Evolutionary conservation across 2,888 invertebrate species (phyloP).

Genomic region (Linhomoeus sp.): DNA sequence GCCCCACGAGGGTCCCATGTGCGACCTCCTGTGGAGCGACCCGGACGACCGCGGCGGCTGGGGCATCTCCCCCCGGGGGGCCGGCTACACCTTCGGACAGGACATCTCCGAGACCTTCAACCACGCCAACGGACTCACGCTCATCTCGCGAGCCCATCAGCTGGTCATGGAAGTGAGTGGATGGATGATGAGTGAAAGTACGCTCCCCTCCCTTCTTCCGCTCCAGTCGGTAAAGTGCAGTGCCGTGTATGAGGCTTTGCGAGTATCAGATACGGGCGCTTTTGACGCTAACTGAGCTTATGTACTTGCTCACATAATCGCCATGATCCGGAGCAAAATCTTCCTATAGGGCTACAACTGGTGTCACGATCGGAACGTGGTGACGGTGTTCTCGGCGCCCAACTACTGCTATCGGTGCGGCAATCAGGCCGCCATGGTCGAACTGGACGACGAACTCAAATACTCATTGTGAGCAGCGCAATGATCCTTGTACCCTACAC

Average conservation of each 20-base stretch:
- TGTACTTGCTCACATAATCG: too few species aligned
- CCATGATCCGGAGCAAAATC: too few species aligned
- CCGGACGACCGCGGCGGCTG: constrained; percentile 98
- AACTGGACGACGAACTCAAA: constrained; percentile 96
- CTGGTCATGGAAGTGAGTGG: constrained; percentile 80
- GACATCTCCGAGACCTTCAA: constrained; percentile 99
- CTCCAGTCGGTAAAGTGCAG: too few species aligned
- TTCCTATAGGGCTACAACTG: constrained; percentile 39
- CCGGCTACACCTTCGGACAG: constrained; percentile 97
- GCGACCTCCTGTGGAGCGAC: constrained; percentile 94
- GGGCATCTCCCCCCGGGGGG: constrained; percentile 96
- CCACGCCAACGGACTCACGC: constrained; percentile 89
- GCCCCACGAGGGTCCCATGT: constrained; percentile 68
- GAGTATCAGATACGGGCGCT: too few species aligned
- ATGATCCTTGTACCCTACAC: constrained; percentile 20
- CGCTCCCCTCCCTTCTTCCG: too few species aligned
- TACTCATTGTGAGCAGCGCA: constrained; percentile 69
- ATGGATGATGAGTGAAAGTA: too few species aligned
- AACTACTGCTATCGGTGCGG: constrained; percentile 99
- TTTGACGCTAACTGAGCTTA: too few species aligned
- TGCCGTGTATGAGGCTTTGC: too few species aligned
- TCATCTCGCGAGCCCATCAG: constrained; percentile 92
- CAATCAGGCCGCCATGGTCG: constrained; percentile 99
- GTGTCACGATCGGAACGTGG: constrained; percentile 98
- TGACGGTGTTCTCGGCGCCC: constrained; percentile 98